Base-by-base conservation (phyloP, 2,797 vertebrate species). In the Pyrocephalus nanus region DNA sequence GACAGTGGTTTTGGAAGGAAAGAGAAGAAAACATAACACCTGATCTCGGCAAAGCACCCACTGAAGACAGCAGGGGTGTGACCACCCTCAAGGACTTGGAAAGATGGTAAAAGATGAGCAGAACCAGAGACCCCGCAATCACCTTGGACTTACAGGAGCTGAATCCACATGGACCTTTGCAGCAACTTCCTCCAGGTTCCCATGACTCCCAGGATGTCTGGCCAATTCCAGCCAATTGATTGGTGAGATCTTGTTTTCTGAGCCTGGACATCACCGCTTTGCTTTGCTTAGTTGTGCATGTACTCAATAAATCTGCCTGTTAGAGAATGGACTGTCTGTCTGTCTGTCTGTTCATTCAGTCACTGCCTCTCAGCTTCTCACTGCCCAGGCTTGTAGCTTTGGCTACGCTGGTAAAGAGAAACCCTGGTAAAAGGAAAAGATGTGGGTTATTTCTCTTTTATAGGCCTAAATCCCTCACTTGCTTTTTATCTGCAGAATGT, bases 271-370 rank as follows among this genome's bases (percentile, higher is more conserved):
- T 57, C 70, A 70, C 57, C 0, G 17, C 84, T 94, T 96, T 73
- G 87, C 74, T 94, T 96, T 70, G 67, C 32, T 77, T 92, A 90
- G 73, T 21, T 88, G 36, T 88, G 42, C 71, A 73, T 3, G 4
- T 36, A 90, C 9, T 72, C 55, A 96, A 96, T 96, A 96, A 96
- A 96, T 12, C 5, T 66, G 5, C n/a, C 19, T 88, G 43, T 76
- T 84, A 82, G 86, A 88, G 43, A 42, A 94, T 11, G 18, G 2
- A 11, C 29, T 58, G 81, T 19, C 64, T 58, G 84, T 21, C 64
- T 55, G 82, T 26, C 57, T 94, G 9, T 30, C 51, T 16, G 51
- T 26, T 54, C 90, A 6, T 73, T 92, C 74, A 62, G 4, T 96
- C 0, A 0, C 23, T 0, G 0, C 36, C 47, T 57, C 78, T 50